A percentile compares a stretch with the other conserved stretches of the same genome.
These are phyloP conservation scores for Ruditapes philippinarum DNA, from an alignment of 1,140 invertebrate genomes.

Conservation along the genomic window DNA sequence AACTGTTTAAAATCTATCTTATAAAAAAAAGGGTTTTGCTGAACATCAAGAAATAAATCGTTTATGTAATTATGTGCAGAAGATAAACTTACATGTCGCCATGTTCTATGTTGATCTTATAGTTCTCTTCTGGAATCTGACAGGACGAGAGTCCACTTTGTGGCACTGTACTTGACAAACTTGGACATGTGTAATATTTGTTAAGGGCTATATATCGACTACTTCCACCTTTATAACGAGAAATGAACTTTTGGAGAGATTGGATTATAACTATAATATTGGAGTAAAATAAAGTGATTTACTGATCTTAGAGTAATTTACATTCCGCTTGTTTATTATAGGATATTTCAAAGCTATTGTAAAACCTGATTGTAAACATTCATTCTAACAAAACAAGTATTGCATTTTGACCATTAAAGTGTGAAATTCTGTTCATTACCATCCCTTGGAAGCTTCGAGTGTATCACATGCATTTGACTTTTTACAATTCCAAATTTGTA, in stretches of 20 bases:
- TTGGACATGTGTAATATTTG: background rate
- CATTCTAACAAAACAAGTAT: too few relatives aligned
- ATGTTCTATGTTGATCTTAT: conserved; percentile 1
- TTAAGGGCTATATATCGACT: background rate
- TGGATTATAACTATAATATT: too few relatives aligned
- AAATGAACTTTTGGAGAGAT: too few relatives aligned
- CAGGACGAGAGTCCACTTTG: background rate
- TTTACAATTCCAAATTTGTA: background rate
- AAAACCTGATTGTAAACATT: too few relatives aligned
- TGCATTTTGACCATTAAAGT: background rate
- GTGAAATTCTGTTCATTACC: background rate
- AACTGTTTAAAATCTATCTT: too few relatives aligned
- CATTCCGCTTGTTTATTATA: too few relatives aligned
- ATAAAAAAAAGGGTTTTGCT: too few relatives aligned
- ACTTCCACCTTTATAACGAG: background rate
- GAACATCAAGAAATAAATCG: too few relatives aligned
- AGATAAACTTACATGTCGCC: conserved; percentile 2
- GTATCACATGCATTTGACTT: background rate
- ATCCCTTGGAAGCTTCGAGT: background rate
- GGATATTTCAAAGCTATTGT: background rate
- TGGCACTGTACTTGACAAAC: background rate
- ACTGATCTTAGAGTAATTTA: too few relatives aligned
- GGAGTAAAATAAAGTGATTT: too few relatives aligned
- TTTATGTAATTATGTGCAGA: too few relatives aligned
- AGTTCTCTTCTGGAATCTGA: background rate